Percentiles rank a stretch among this genome's conserved stretches.
Evolutionary conservation across 2,888 invertebrate genomes (phyloP).

Genomic region (Diarsia dahlii): DNA sequence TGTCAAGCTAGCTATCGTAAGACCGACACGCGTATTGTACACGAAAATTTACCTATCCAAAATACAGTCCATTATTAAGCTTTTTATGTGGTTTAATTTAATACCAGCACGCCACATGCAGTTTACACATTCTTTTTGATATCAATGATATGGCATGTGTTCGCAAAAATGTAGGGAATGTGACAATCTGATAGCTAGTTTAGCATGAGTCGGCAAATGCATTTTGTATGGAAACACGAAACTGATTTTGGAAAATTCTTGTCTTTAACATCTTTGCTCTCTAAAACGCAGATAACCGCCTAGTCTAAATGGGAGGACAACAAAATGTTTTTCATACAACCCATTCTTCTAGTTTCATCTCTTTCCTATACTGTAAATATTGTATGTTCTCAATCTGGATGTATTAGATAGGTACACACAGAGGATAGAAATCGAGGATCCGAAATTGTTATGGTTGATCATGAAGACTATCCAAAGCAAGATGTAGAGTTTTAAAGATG

Average conservation of each 20-base stretch:
- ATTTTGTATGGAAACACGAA: constrained; percentile 15
- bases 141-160: constrained; percentile 50
- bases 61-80: too few species aligned
- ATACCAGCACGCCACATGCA: too few species aligned
- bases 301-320: background rate
- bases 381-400: background rate
- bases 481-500: constrained; percentile 11
- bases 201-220: constrained; percentile 19
- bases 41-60: too few species aligned
- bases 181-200: constrained; percentile 53
- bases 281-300: background rate
- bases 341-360: background rate
- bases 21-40: too few species aligned
- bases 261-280: background rate
- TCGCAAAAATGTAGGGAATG: constrained; percentile 56
- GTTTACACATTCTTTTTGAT: constrained; percentile 45
- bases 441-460: background rate
- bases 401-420: background rate
- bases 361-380: background rate
- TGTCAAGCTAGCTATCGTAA: too few species aligned
- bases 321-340: background rate
- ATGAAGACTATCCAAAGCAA: background rate
- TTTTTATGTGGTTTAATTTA: too few species aligned
- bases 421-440: background rate
- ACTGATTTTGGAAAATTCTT: background rate